Base-by-base conservation (phyloP, 2,888 invertebrate species). In the Drosophila gaucha region DNA sequence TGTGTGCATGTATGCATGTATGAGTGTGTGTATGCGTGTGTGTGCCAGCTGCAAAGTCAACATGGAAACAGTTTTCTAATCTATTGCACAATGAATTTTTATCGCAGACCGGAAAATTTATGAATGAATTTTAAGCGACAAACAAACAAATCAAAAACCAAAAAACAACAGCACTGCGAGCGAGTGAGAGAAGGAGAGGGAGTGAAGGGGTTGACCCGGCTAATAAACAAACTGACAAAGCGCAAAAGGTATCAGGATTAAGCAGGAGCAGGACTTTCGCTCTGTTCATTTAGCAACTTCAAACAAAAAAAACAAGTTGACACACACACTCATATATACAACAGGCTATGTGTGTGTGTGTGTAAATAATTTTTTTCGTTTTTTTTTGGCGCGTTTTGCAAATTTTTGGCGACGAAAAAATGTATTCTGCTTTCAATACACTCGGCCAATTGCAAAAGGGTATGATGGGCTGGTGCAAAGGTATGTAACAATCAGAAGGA, bases 121-220 rank as follows among this genome's bases (percentile, higher is more conserved):
- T 80, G 86, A 80, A 80, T 80, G 84, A 76, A 83, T 68, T 78
- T 52, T 31, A 63, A 68, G 58, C 58, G 63, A 14, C 43, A 38
- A 18, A 10, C 59, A 67, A 50, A 67, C 44, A 73, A 56, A 56
- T 69, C 59, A 57, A 64, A 52, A 44, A 18, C n/a, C 12, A 22
- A 41, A n/a, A 12, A 22, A 8, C 28, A 28, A 10, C 10, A 28
- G 3, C 10, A 10, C n/a, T n/a, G 26, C 26, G 1, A 10, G 2
- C 2, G 16, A 2, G 10, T 10, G 16, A 26, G 39, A 6, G 6
- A 43, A 16, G 16, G 10, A 28, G 26, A 16, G 12, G 12, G 6
- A 6, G 16, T 9, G 38, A 12, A 24, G 33, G 26, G 38, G 18
- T 28, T 16, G 26, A 26, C 20, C 16, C 2, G 12, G 10, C 26